A percentile compares a stretch with the other conserved stretches of the same genome.
Evolutionary conservation across 1,140 invertebrate genomes (phyloP).

Genomic region (Littorina saxatilis): DNA sequence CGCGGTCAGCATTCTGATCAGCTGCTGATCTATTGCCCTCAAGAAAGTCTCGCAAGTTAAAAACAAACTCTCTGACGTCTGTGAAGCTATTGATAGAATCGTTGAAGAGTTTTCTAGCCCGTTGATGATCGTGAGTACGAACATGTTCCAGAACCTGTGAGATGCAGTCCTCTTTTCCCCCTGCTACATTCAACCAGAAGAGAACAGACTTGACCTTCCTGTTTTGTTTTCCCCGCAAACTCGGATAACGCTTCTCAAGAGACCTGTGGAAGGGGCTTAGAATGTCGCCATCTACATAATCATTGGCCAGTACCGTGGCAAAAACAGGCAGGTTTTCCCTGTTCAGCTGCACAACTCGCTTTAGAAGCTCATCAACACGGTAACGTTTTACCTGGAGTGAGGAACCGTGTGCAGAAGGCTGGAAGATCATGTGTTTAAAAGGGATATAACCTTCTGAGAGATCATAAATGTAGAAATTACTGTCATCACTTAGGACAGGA

Average conservation of each 20-base stretch:
- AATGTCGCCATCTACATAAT: conserved; percentile 83
- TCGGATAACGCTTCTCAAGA: conserved; percentile 57
- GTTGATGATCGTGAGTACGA: conserved; percentile 54
- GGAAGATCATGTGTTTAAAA: conserved; percentile 81
- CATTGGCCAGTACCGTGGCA: conserved; percentile 90
- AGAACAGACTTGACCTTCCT: conserved; percentile 84
- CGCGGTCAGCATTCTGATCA: background rate
- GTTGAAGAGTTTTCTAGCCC: conserved; percentile 52
- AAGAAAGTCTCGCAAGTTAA: conserved; percentile 46
- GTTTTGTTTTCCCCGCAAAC: conserved; percentile 49
- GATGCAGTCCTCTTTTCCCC: conserved; percentile 82
- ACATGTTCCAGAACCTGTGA: conserved; percentile 74
- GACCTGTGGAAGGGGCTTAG: conserved; percentile 86
- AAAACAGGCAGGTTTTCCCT: conserved; percentile 84
- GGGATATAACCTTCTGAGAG: conserved; percentile 84
- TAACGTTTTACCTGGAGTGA: conserved; percentile 84
- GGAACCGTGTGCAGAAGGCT: conserved; percentile 35
- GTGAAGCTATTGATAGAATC: conserved; percentile 61
- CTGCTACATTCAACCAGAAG: conserved; percentile 83
- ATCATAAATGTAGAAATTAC: conserved; percentile 93
- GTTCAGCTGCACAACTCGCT: conserved; percentile 81
- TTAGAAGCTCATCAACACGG: conserved; percentile 82
- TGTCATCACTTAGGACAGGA: conserved; percentile 91
- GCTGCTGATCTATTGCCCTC: conserved; percentile 11
- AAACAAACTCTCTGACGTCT: conserved; percentile 39